Base-by-base conservation (phyloP, 2,888 invertebrate genomes). In the Ischnus inquisitorius region DNA sequence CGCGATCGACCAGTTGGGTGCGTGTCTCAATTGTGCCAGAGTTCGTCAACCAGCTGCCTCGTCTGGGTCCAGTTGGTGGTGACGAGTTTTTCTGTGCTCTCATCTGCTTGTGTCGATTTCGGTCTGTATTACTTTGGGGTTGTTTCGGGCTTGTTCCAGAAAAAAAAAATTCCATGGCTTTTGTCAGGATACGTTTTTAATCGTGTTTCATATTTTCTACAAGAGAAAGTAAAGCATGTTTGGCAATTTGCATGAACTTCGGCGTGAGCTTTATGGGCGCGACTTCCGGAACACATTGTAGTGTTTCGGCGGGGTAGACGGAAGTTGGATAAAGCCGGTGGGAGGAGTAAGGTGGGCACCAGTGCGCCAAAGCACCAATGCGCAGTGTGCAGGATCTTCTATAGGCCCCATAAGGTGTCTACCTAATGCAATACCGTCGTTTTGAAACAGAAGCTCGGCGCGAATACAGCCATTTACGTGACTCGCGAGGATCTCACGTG, bases 391-490 rank as follows among this genome's bases (percentile, higher is more conserved):
- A 54, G 54, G 39, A 71, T 39, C 41, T 71, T 41, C 71, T 71
- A 14, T 71, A 57, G 71, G 71, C 54, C 57, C 41, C 71, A 57
- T 54, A 71, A 71, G 54, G 41, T 71, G 57, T 71, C 14, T 71
- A 71, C 57, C 54, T 71, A 71, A 71, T 54, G 71, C 54, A 41
- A 54, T 71, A 57, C 41, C 39, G 39, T 22, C 22, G 39, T 14
- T n/a, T 22, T 57, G 57, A 22, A 71, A 25, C 71, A 54, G 71
- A 71, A 71, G 71, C 71, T 71, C 57, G 22, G 19, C 57, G 54
- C 71, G 71, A 71, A 71, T 54, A 54, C 41, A 71, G 71, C 71
- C 71, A 71, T 71, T 57, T 71, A 71, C 71, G 71, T 71, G 71
- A 71, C 71, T 71, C 54, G 39, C 14, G 71, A 71, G 71, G 54